phyloP scores from a whole-genome alignment of 2,113 vertebrate genomes.

The Microcebus griseorufus region DNA sequence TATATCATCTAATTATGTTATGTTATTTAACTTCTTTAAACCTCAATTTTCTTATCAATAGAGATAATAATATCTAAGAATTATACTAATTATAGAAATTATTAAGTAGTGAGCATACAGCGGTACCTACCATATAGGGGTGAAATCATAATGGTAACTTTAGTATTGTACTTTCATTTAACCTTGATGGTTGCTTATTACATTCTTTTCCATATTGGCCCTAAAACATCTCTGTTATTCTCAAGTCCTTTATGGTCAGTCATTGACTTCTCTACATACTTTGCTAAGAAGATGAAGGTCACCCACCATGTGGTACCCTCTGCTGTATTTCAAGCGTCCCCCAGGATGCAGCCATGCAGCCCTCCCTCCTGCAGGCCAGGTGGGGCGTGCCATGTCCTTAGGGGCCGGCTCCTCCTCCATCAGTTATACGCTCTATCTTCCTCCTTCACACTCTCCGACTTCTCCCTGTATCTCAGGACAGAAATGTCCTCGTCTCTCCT shows the following conservation, averaged over 20 bases:
- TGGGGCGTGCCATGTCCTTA: background rate
- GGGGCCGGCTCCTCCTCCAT: background rate
- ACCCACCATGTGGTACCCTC: background rate
- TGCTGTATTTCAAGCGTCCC: background rate
- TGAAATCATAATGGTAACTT: background rate
- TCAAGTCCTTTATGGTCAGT: background rate
- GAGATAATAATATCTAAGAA: background rate
- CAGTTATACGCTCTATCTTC: background rate
- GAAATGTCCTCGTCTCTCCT: background rate
- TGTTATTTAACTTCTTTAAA: background rate
- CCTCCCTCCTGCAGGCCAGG: background rate
- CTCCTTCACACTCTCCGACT: background rate
- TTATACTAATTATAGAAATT: background rate
- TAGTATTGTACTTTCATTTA: background rate
- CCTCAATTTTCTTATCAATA: background rate
- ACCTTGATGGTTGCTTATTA: background rate
- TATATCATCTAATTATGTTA: background rate
- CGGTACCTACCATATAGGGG: background rate
- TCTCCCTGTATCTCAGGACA: background rate
- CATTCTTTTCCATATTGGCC: background rate
- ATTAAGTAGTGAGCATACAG: background rate
- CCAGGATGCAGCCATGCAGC: background rate
- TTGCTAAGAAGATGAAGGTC: slow-evolving; percentile 13
- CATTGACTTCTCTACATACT: background rate
- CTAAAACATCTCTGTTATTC: background rate